These are phyloP conservation scores for Aphidoletes aphidimyza DNA, from an alignment of 2,888 invertebrate genomes.

Conservation along the genomic window DNA sequence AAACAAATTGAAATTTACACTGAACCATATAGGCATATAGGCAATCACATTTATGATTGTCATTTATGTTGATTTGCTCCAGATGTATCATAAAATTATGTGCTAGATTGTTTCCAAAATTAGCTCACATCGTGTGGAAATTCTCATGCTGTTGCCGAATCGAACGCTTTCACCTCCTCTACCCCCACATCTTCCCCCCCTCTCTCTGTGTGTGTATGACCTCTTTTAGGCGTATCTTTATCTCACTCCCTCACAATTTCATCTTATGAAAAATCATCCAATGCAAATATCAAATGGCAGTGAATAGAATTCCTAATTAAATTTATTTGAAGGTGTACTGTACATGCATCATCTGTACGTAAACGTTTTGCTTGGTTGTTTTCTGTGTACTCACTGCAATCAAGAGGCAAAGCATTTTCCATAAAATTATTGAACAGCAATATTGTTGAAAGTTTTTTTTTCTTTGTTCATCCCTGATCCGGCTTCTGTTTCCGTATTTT, in stretches of 20 bases:
- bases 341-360: too few relatives aligned
- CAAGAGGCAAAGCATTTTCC: background rate
- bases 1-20: constrained; percentile 13
- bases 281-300: background rate
- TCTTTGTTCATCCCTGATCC: too few relatives aligned
- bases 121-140: too few relatives aligned
- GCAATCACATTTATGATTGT: background rate
- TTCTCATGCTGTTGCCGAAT: too few relatives aligned
- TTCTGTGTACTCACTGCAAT: background rate
- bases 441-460: too few relatives aligned
- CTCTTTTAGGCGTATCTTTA: too few relatives aligned
- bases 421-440: background rate
- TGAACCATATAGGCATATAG: background rate
- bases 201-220: too few relatives aligned
- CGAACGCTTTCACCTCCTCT: too few relatives aligned
- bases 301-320: background rate
- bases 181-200: too few relatives aligned
- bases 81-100: background rate
- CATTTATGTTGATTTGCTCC: background rate
- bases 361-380: background rate
- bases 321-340: background rate
- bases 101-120: too few relatives aligned
- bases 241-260: too few relatives aligned
- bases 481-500: too few relatives aligned
- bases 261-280: background rate